Conservation (phyloP, 2,888 invertebrate species). For the Chaetogeoica ovagalla region DNA sequence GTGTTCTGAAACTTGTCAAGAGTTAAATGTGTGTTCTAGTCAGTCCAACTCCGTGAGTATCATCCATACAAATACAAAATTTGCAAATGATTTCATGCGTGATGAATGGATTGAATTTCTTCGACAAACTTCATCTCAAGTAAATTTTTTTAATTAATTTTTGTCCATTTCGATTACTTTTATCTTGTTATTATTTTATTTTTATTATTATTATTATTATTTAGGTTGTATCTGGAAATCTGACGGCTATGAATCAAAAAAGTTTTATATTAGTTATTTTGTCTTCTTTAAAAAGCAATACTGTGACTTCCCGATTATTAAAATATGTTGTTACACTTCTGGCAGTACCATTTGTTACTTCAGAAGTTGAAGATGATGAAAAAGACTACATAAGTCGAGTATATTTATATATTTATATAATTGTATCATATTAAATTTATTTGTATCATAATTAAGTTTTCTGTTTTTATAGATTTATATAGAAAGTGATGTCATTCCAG, state of each 20-base stretch:
- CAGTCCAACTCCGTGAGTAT: conserved; percentile 13
- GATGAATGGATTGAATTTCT: conserved; percentile 53
- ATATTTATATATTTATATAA: conserved; percentile 31
- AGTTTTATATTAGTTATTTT: conserved; percentile 66
- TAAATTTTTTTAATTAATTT: conserved; percentile 1
- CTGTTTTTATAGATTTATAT: conserved; percentile 35
- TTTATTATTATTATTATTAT: conserved; percentile 60
- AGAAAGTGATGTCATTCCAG: conserved; percentile 33
- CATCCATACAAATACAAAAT: not conserved
- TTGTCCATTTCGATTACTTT: not conserved
- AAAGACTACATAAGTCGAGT: conserved; percentile 61
- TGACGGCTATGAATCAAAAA: conserved; percentile 66
- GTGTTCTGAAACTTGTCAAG: conserved; percentile 50
- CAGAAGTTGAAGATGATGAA: conserved; percentile 60
- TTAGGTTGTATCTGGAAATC: conserved; percentile 80
- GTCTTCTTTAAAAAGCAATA: conserved; percentile 68
- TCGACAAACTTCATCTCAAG: conserved; percentile 40
- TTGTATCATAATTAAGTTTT: not conserved
- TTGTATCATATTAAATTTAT: not conserved
- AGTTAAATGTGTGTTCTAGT: conserved; percentile 24
- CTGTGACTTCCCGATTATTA: conserved; percentile 67
- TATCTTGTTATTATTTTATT: not conserved
- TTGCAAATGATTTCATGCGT: conserved; percentile 41
- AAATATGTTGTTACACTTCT: conserved; percentile 68
- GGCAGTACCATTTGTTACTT: conserved; percentile 68